Evolutionary conservation across 2,797 vertebrate species (phyloP), one percentile per base, ranked within the genome.

Genomic region (Australoheros facetus): DNA sequence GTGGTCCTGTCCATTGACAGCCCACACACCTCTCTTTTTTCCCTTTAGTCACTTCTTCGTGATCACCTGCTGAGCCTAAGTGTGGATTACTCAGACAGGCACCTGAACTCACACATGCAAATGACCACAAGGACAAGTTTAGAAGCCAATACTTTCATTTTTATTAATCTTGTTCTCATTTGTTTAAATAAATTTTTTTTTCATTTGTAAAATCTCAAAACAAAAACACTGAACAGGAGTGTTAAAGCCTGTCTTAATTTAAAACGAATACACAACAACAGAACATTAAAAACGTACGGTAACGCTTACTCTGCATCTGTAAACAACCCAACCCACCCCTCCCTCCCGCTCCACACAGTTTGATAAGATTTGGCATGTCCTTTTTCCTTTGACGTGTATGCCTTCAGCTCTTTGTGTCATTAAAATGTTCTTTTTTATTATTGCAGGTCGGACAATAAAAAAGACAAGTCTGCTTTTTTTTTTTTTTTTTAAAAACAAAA

Each of bases 211-310:
- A 96, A 96, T 95, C 94, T 95, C 91, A 93, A 95, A 96, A 95
- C 90, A 87, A 95, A 95, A 95, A 95, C 95, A 96, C 95, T 94
- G 93, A 94, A 96, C 95, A 96, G 95, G 95, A 96, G 95, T 96
- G 95, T 95, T 94, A 96, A 95, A 95, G 93, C 95, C 95, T 94
- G 94, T 94, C 94, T 95, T 95, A 96, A 96, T 94, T 96, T 95
- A 96, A 95, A 95, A 95, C 91, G 91, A 94, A 94, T 94, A 94
- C 94, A 95, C 95, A 95, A 95, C 91, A 94, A 94, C 91, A 94
- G 91, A 94, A 95, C 92, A 96, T 94, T 93, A 96, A 93, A 95
- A 95, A 96, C 91, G 85, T 92, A 95, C 88, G 93, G 88, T 89
- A 95, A 95, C 92, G 94, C 91, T 93, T 91, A 94, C 89, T 92